These are phyloP conservation scores for Dicrostonyx torquatus DNA, from an alignment of 2,797 vertebrate species.

Conservation along the genomic window DNA sequence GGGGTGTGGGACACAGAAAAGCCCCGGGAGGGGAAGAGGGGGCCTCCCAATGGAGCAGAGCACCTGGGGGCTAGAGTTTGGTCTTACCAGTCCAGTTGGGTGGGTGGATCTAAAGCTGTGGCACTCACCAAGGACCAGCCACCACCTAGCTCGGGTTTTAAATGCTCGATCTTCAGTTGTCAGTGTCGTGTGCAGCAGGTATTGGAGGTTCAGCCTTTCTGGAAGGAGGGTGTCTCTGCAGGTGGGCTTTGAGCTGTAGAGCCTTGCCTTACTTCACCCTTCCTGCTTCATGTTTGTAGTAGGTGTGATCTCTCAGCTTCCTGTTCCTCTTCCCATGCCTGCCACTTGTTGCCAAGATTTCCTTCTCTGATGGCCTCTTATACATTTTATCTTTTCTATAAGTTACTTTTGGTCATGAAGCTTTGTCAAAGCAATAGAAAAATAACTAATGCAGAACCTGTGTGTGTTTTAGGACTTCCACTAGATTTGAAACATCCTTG, in stretches of 20 bases:
- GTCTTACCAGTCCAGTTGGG: no score
- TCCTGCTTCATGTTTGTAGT: neutral
- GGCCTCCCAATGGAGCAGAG: no score
- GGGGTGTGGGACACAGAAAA: no score
- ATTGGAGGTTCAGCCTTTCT: neutral
- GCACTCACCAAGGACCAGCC: no score
- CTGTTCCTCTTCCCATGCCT: neutral
- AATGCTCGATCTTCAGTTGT: neutral
- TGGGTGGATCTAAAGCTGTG: no score
- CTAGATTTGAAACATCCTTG: conserved; percentile 6
- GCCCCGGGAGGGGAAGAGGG: no score
- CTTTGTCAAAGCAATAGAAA: neutral
- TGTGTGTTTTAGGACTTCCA: conserved; percentile 36
- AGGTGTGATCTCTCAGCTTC: neutral
- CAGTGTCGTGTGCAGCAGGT: neutral
- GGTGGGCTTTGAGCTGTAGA: neutral
- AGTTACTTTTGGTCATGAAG: neutral
- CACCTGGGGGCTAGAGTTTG: no score
- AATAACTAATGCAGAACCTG: neutral
- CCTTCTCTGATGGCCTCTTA: neutral
- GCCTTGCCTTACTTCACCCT: neutral
- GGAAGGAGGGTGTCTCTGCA: neutral
- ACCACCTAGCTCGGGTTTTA: neutral
- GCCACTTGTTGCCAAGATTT: neutral
- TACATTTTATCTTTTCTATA: neutral